phyloP scores from a whole-genome alignment of 2,888 invertebrate genomes.

The Sinohyriopsis cumingii region DNA sequence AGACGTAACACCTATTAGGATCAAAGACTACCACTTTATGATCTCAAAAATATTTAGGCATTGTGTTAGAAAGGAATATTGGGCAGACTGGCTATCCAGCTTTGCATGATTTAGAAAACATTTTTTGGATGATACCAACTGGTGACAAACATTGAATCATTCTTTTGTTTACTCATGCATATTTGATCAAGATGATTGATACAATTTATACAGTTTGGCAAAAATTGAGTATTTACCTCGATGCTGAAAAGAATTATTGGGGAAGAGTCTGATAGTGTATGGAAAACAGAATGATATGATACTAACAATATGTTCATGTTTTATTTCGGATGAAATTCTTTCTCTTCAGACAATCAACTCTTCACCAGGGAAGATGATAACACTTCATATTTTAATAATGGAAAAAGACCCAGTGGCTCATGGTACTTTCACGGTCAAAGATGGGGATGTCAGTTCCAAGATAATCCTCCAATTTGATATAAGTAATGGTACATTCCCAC shows the following conservation, averaged over 20 bases:
- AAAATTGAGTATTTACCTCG: conserved; percentile 89
- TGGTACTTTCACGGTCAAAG: conserved; percentile 70
- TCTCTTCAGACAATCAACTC: conserved; percentile 43
- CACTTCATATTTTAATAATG: conserved; percentile 88
- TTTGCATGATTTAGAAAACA: too few relatives aligned
- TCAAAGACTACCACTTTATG: too few relatives aligned
- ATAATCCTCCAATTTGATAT: conserved; percentile 82
- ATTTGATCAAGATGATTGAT: conserved; percentile 64
- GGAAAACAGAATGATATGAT: too few relatives aligned
- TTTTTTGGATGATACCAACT: conserved; percentile 82
- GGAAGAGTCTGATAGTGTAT: too few relatives aligned
- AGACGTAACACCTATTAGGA: too few relatives aligned
- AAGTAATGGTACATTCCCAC: conserved; percentile 89
- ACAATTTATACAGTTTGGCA: conserved; percentile 86
- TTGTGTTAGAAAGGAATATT: too few relatives aligned
- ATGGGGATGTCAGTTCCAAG: conserved; percentile 75
- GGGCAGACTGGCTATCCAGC: too few relatives aligned
- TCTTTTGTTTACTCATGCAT: conserved; percentile 54
- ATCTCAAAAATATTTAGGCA: too few relatives aligned
- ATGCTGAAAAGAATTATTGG: too few relatives aligned
- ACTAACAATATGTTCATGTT: background rate
- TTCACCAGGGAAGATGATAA: conserved; percentile 79
- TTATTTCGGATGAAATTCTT: conserved; percentile 4
- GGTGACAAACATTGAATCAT: conserved; percentile 80
- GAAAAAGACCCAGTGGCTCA: conserved; percentile 79